Percentiles rank a stretch among this genome's conserved stretches.
These are phyloP conservation scores for Cydia splendana DNA, from an alignment of 1,140 invertebrate species.

Conservation along the genomic window DNA sequence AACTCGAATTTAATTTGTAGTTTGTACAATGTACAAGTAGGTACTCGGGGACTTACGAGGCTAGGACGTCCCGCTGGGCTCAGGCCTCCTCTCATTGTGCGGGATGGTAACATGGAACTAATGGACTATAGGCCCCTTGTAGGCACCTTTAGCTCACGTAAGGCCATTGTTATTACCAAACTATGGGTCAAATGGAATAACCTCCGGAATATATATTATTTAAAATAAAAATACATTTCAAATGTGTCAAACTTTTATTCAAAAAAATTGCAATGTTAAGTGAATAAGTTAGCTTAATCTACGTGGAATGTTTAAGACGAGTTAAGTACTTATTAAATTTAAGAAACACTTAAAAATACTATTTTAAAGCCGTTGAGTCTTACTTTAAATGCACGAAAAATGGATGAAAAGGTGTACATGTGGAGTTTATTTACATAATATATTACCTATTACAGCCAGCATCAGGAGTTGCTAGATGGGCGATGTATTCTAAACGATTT, in stretches of 20 bases:
- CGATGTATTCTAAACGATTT: too few relatives aligned
- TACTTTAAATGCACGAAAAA: constrained; percentile 45
- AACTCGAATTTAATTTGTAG: too few relatives aligned
- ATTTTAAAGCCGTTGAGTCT: constrained; percentile 50
- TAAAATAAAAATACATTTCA: constrained; percentile 13
- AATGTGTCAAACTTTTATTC: constrained; percentile 29
- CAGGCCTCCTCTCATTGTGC: too few relatives aligned
- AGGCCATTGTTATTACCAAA: too few relatives aligned
- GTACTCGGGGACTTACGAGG: too few relatives aligned
- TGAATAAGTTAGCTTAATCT: constrained; percentile 31
- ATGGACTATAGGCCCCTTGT: too few relatives aligned
- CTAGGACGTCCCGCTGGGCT: too few relatives aligned
- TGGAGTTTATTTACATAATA: background rate
- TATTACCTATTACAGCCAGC: too few relatives aligned
- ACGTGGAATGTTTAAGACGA: constrained; percentile 30
- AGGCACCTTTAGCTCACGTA: too few relatives aligned
- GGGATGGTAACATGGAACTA: too few relatives aligned
- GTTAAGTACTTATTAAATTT: constrained; percentile 27
- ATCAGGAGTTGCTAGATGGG: too few relatives aligned
- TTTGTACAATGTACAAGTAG: too few relatives aligned
- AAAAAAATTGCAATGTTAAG: constrained; percentile 27
- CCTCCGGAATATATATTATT: background rate
- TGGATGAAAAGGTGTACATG: background rate
- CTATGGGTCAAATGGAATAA: background rate
- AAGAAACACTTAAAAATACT: constrained; percentile 32